Percentiles rank a stretch among this genome's conserved stretches.
Conservation (phyloP, 2,888 invertebrate species). For the Protula sp. region DNA sequence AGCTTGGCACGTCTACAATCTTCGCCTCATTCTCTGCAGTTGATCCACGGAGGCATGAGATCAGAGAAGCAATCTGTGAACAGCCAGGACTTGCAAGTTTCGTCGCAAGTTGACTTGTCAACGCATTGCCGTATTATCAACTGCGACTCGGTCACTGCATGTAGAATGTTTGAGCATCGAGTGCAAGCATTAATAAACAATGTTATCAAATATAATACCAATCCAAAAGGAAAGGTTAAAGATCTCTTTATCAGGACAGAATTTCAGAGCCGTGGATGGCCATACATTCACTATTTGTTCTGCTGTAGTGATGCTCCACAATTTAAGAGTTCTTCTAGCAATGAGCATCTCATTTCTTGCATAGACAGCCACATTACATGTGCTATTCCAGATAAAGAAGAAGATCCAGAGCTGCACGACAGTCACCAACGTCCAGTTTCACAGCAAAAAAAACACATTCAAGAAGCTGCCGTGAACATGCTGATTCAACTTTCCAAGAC, state of each 20-base stretch:
- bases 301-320: neutral
- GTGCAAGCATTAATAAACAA: neutral
- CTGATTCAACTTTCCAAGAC: neutral
- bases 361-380: neutral
- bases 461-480: too few species aligned
- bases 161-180: neutral
- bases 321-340: neutral
- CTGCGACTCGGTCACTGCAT: neutral
- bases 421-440: neutral
- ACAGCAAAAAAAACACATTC: neutral
- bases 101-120: neutral
- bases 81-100: neutral
- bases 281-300: neutral
- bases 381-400: neutral
- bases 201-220: neutral
- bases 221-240: neutral
- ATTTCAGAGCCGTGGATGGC: neutral
- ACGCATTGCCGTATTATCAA: neutral
- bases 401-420: neutral
- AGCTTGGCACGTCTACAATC: neutral
- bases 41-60: neutral
- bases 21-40: neutral
- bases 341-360: neutral
- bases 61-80: neutral
- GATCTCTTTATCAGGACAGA: neutral